Percentiles rank a stretch among this genome's conserved stretches.
These are phyloP conservation scores for Sapayoa aenigma DNA, from an alignment of 2,113 vertebrate genomes.

Conservation along the genomic window DNA sequence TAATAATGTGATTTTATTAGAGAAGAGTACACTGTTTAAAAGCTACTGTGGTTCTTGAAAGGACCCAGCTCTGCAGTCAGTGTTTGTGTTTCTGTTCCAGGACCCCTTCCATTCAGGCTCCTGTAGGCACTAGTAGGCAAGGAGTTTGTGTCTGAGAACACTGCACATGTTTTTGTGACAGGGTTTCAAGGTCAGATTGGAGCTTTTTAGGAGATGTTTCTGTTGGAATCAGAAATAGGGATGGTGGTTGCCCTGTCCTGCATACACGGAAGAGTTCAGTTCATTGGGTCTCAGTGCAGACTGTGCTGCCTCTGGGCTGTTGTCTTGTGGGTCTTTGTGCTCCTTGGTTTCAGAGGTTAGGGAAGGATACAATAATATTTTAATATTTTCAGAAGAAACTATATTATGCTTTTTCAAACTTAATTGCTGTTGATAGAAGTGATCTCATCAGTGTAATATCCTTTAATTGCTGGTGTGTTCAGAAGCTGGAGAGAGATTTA, in stretches of 20 bases:
- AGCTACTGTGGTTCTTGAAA: background rate
- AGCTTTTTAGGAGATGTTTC: background rate
- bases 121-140: background rate
- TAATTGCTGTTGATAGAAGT: conserved; percentile 1
- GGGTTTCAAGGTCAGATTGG: background rate
- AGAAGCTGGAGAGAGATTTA: background rate
- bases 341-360: background rate
- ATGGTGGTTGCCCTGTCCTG: background rate
- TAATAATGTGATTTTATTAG: background rate
- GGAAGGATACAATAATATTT: background rate
- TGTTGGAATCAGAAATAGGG: background rate
- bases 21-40: background rate
- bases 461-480: background rate
- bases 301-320: background rate
- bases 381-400: background rate
- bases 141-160: background rate
- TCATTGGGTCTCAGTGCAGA: background rate
- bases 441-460: background rate
- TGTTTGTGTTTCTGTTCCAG: background rate
- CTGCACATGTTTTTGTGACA: background rate
- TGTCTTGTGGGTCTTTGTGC: background rate
- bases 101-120: background rate
- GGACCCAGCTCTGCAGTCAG: background rate
- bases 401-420: background rate
- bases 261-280: background rate